These are phyloP conservation scores for Drosophila kuntzei DNA, from an alignment of 2,888 invertebrate genomes.

Conservation along the genomic window DNA sequence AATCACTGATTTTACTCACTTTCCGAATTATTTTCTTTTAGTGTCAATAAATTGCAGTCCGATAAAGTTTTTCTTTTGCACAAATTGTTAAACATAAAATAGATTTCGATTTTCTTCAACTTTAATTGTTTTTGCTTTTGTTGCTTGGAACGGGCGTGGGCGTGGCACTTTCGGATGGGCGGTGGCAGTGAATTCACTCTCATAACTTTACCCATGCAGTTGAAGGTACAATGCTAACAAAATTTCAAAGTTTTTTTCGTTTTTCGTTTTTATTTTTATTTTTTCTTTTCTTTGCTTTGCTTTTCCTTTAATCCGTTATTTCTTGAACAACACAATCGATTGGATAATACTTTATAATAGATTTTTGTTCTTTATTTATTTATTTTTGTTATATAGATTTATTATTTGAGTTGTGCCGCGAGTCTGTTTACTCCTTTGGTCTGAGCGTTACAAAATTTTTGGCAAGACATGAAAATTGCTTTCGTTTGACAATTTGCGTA, in stretches of 20 bases:
- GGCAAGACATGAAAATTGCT: conserved; percentile 73
- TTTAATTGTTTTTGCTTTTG: conserved; percentile 69
- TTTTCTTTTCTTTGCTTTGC: conserved; percentile 17
- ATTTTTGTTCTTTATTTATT: conserved; percentile 8
- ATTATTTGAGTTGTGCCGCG: conserved; percentile 30
- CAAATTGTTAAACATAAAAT: conserved; percentile 84
- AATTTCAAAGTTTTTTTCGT: conserved; percentile 11
- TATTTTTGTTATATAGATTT: conserved; percentile 14
- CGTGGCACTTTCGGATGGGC: conserved; percentile 65
- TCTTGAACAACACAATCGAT: conserved; percentile 1
- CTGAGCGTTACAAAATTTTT: conserved; percentile 48
- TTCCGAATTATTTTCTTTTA: conserved; percentile 40
- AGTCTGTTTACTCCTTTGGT: conserved; percentile 53
- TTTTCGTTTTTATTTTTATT: conserved; percentile 1
- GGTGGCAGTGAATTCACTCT: conserved; percentile 73
- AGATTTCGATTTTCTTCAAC: conserved; percentile 81
- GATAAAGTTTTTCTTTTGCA: conserved; percentile 83
- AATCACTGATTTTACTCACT: conserved; percentile 53
- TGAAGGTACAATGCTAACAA: conserved; percentile 39
- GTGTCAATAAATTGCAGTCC: conserved; percentile 67
- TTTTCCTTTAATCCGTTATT: conserved; percentile 4
- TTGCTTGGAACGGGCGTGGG: conserved; percentile 58
- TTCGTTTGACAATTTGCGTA: conserved; percentile 59
- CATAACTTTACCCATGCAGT: conserved; percentile 84
- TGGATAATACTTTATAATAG: conserved; percentile 13